phyloP scores from a whole-genome alignment of 2,797 vertebrate species.

The Pangasius krempfi region DNA sequence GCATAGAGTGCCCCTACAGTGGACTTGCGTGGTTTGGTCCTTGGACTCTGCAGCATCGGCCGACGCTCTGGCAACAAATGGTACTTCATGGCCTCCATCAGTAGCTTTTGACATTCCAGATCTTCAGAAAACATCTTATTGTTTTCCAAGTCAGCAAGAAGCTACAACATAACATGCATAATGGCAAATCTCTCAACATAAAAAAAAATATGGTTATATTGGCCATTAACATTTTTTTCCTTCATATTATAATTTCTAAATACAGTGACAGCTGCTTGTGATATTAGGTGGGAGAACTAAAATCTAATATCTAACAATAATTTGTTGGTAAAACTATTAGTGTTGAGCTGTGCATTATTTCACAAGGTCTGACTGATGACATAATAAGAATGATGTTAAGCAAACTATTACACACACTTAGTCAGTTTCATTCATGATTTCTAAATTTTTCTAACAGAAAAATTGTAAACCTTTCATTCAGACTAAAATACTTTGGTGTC shows the following conservation, averaged over 20 bases:
- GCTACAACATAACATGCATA: slow-evolving; percentile 69
- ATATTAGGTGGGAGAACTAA: background rate
- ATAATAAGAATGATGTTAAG: background rate
- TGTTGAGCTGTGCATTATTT: background rate
- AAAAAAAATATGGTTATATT: background rate
- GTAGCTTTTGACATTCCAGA: slow-evolving; percentile 94
- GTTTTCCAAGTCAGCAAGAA: slow-evolving; percentile 95
- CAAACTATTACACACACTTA: background rate
- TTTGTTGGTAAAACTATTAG: background rate
- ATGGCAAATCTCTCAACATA: background rate
- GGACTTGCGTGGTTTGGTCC: slow-evolving; percentile 96
- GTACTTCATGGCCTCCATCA: slow-evolving; percentile 99
- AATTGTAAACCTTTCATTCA: background rate
- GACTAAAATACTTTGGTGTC: background rate
- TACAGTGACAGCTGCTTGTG: background rate
- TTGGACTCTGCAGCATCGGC: slow-evolving; percentile 94
- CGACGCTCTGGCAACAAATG: slow-evolving; percentile 93
- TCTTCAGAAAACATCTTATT: slow-evolving; percentile 94
- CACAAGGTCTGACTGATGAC: background rate
- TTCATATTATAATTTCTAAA: background rate
- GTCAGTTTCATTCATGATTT: background rate
- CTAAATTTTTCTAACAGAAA: no score
- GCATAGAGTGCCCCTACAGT: slow-evolving; percentile 95
- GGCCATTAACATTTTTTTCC: background rate
- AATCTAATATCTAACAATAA: background rate